A percentile compares a stretch with the other conserved stretches of the same genome.
phyloP scores from a whole-genome alignment of 2,797 vertebrate species.

The Tachyglossus aculeatus region DNA sequence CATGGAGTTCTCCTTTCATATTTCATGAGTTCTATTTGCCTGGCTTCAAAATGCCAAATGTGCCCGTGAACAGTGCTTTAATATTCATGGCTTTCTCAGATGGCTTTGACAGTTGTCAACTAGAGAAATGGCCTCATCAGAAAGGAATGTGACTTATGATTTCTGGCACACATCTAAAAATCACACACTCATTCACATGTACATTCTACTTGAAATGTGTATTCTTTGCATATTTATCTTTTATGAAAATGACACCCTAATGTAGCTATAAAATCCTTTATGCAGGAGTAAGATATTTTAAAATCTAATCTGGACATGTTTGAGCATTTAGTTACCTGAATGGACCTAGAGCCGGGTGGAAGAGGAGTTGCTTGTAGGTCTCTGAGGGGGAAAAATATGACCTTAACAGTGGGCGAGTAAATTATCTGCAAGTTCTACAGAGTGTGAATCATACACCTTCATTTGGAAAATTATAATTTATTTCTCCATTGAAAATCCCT shows the following conservation, averaged over 20 bases:
- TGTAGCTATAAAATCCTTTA: slow-evolving; percentile 14
- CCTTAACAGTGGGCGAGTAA: slow-evolving; percentile 4
- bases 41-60: slow-evolving; percentile 76
- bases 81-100: slow-evolving; percentile 77
- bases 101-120: slow-evolving; percentile 76
- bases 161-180: slow-evolving; percentile 53
- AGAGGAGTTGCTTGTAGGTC: background rate
- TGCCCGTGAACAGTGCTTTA: slow-evolving; percentile 72
- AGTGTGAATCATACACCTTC: background rate
- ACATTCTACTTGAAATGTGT: slow-evolving; percentile 38
- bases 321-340: background rate
- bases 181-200: slow-evolving; percentile 43
- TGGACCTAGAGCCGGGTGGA: background rate
- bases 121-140: slow-evolving; percentile 77
- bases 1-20: slow-evolving; percentile 74
- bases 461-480: background rate
- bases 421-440: background rate
- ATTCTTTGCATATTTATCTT: slow-evolving; percentile 21
- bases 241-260: slow-evolving; percentile 28
- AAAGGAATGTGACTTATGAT: slow-evolving; percentile 64
- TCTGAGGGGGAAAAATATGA: too few relatives aligned
- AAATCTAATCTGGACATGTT: slow-evolving; percentile 1
- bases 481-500: background rate
- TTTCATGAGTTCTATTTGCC: slow-evolving; percentile 82
- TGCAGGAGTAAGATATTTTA: background rate